Base-by-base conservation (phyloP, 2,113 vertebrate species). In the Antechinus stuartii region DNA sequence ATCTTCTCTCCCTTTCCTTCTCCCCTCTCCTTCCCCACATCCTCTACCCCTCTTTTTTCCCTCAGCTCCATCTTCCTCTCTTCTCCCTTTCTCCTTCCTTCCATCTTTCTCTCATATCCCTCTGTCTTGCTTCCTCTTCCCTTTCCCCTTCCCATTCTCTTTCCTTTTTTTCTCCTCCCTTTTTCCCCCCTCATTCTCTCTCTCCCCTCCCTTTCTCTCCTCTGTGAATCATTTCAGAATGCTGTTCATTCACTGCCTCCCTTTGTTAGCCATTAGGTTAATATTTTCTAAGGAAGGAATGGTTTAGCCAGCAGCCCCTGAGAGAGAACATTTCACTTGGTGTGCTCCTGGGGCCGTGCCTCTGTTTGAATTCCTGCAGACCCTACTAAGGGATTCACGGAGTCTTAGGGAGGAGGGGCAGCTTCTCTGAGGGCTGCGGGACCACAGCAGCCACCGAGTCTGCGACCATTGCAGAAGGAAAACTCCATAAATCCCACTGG, bases 241-340 rank as follows among this genome's bases (percentile, higher is more conserved):
- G 50, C 0, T 16, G 0, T 68, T 68, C 61, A 0, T 0, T 8
- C 19, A 0, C 1, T 0, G 0, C 7, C 50, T n/a, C 47, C 47
- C 49, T 46, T 42, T 90, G 30, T 30, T 47, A 16, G 30, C 0
- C 0, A 0, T 11, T 16, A 52, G 30, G 16, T 25, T 54, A 0
- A 2, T 0, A 11, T 54, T 90, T 42, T 23, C 0, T 10, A 12
- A 0, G 0, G 0, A 47, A 19, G 49, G 0, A 27, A 11, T 61
- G 3, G 9, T 0, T 25, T 0, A 0, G 23, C 8, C 47, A 4
- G 0, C 90, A 42, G 16, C 0, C 0, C 23, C 7, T 0, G 25
- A 19, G 6, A 54, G 25, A 6, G 49, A 23, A 26, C 0, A 0
- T 14, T 47, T 23, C 22, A 3, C 22, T 3, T 5, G 5, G 19